Base-by-base conservation (phyloP, 1,140 invertebrate species). In the Manduca sexta region DNA sequence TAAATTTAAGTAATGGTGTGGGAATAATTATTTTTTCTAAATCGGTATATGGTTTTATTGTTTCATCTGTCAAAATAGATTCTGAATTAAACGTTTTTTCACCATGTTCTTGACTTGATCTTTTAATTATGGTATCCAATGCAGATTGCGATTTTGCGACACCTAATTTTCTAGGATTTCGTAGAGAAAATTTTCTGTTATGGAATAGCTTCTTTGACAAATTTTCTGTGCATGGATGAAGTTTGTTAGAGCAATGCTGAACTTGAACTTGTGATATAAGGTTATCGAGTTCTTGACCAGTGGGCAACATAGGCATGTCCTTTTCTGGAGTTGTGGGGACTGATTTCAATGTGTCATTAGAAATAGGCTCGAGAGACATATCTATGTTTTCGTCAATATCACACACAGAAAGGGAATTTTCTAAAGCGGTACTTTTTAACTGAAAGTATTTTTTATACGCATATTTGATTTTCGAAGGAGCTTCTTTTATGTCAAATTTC, bases 371-470 rank as follows among this genome's bases (percentile, higher is more conserved):
- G 21, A 84, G 70, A 5, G 86, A 77, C 53, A 74, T 66, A 17
- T 74, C 67, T 8, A 73, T 57, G 38, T 82, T 69, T 21, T 66
- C 63, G 43, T 80, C 66, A 51, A 72, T 43, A 37, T 76, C 69
- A 56, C 86, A 84, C 42, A 84, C 66, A 31, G 84, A 72, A 7
- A 94, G 79, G 5, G 91, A 92, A 57, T 91, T 89, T 67, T 93
- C 92, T 26, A 94, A 84, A 35, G 90, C 90, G 37, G 86, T 83
- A 18, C 92, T 93, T 86, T 95, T 95, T 1, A 94, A 66, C 58
- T 92, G 88, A 85, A 92, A 94, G 75, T 95, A 95, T 57, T 90
- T 91, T 79, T 93, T 93, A 59, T 96, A 95, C 0, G 93, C 92
- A 66, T 92, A 88, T 63, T 90, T 89, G 34, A 95, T 92, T 45